Evolutionary conservation across 1,140 invertebrate species (phyloP).

Genomic region (Sycobia sp.): DNA sequence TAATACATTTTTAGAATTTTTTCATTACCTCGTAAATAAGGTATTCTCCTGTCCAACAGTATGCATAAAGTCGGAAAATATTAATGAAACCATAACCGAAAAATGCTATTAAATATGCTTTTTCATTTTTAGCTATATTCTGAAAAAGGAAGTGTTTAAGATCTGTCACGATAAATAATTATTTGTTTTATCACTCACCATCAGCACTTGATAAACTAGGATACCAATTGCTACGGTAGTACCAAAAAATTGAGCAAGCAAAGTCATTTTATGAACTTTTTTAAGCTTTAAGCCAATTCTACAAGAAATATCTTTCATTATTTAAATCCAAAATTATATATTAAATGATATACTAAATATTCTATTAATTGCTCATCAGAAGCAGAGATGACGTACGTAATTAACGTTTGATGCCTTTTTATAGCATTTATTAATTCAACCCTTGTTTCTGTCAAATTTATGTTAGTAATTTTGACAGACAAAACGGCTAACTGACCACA

Average conservation of each 20-base stretch:
- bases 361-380: too few relatives aligned
- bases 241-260: conserved; percentile 34
- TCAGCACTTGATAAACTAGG: conserved; percentile 38
- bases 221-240: conserved; percentile 36
- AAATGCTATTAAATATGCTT: conserved; percentile 39
- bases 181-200: conserved; percentile 17
- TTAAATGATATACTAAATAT: too few relatives aligned
- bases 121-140: conserved; percentile 34
- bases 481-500: too few relatives aligned
- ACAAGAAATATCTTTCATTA: conserved; percentile 7
- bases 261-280: conserved; percentile 23
- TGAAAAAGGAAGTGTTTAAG: conserved; percentile 1
- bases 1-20: too few relatives aligned
- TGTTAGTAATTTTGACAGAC: too few relatives aligned
- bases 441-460: too few relatives aligned
- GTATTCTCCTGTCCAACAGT: too few relatives aligned
- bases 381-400: too few relatives aligned
- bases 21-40: conserved; percentile 37
- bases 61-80: too few relatives aligned
- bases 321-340: background rate
- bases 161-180: background rate
- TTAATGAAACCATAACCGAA: conserved; percentile 40
- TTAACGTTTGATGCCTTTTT: too few relatives aligned
- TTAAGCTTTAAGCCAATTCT: conserved; percentile 34
- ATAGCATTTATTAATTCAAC: too few relatives aligned